Conservation (phyloP, 2,113 vertebrate species). For the Bubo scandiacus region DNA sequence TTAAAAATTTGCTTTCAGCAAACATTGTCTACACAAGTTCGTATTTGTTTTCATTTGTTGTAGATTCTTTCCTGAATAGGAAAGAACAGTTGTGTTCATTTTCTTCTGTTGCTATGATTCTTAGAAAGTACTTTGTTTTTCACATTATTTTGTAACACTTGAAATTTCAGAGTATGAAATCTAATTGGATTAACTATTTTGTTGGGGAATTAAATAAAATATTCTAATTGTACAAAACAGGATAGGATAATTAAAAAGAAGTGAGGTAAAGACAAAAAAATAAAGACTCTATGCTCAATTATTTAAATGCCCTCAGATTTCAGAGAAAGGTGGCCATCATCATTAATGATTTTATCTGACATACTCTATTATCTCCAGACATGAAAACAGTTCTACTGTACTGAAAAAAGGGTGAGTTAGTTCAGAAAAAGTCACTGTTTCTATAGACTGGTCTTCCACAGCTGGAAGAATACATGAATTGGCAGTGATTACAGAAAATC, state of each 20-base stretch:
- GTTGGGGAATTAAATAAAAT: not conserved
- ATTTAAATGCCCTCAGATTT: not conserved
- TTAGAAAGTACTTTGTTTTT: not conserved
- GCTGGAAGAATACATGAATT: not conserved
- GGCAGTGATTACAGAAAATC: not conserved
- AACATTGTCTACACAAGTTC: not conserved
- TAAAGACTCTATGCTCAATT: not conserved
- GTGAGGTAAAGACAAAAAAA: not conserved
- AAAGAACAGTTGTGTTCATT: not conserved
- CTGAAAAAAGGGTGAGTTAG: not conserved
- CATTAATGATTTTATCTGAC: not conserved
- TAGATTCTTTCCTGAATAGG: not conserved
- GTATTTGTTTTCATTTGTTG: not conserved
- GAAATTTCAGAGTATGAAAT: not conserved
- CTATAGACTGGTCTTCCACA: not conserved
- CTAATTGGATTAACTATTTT: not conserved
- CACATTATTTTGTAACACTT: not conserved
- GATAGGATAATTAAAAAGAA: not conserved
- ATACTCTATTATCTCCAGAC: not conserved
- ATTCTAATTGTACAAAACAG: not conserved
- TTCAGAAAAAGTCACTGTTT: not conserved
- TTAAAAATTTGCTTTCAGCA: not conserved
- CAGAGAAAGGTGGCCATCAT: not conserved
- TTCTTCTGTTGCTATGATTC: not conserved
- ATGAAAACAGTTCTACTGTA: not conserved